phyloP scores from a whole-genome alignment of 2,113 vertebrate species.

The Empidonax traillii region DNA sequence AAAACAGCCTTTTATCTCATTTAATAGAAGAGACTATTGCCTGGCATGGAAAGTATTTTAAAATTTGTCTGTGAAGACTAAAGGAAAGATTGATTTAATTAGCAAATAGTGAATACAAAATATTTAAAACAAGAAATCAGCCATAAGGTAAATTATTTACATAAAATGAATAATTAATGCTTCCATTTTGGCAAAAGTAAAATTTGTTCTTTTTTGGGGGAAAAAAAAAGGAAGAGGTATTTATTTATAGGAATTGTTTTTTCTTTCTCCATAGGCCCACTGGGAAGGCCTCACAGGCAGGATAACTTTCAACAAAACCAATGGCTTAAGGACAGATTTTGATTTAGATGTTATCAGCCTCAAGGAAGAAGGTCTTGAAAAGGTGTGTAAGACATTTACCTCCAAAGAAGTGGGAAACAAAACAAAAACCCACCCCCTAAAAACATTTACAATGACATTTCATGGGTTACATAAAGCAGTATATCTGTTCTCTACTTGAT shows the following conservation, averaged over 20 bases:
- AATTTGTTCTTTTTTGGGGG: not conserved
- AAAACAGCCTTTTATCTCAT: not conserved
- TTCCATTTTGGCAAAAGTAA: slow-evolving; percentile 3
- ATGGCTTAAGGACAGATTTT: slow-evolving; percentile 97
- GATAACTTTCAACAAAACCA: slow-evolving; percentile 97
- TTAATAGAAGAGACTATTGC: not conserved
- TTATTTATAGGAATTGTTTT: slow-evolving; percentile 42
- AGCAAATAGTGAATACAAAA: not conserved
- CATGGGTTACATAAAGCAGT: not conserved
- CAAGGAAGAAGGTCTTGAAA: slow-evolving; percentile 96
- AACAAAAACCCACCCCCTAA: not conserved
- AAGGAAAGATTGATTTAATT: not conserved
- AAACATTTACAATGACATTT: not conserved
- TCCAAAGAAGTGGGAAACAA: not conserved
- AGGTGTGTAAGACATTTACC: slow-evolving; percentile 76
- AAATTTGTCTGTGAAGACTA: not conserved
- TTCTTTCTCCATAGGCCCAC: slow-evolving; percentile 82
- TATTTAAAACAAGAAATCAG: not conserved
- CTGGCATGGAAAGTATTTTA: not conserved
- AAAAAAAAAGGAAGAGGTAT: not conserved
- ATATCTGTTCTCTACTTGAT: not conserved
- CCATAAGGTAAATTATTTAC: slow-evolving; percentile 42
- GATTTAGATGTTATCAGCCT: slow-evolving; percentile 98
- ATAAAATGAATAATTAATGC: slow-evolving; percentile 36
- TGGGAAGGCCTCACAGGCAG: slow-evolving; percentile 99